Conservation (phyloP, 1,140 invertebrate species). For the Papilio glaucus region DNA sequence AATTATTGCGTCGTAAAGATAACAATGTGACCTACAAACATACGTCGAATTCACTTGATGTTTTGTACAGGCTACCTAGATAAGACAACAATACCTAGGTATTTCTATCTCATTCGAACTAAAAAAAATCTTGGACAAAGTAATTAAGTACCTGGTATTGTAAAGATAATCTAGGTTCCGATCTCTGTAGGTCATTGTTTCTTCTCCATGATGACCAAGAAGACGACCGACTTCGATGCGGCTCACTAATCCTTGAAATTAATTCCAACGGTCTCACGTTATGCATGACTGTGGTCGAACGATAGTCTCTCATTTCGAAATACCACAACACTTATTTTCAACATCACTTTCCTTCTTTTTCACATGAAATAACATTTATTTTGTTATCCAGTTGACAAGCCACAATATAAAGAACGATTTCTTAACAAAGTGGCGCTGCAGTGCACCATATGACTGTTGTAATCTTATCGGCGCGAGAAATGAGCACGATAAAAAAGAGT, state of each 20-base stretch:
- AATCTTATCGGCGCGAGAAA: constrained; percentile 75
- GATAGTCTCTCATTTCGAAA: constrained; percentile 66
- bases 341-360: constrained; percentile 59
- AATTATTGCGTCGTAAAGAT: neutral
- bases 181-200: constrained; percentile 51
- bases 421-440: constrained; percentile 56
- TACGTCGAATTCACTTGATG: neutral
- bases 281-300: constrained; percentile 62
- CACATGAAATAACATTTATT: constrained; percentile 36
- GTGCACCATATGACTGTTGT: constrained; percentile 71
- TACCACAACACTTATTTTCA: constrained; percentile 51
- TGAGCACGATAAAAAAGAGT: constrained; percentile 70
- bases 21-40: neutral
- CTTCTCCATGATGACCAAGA: constrained; percentile 66
- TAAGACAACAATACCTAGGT: neutral
- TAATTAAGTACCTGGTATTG: constrained; percentile 62
- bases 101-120: neutral
- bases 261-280: constrained; percentile 61
- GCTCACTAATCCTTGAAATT: constrained; percentile 42
- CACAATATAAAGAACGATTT: constrained; percentile 45
- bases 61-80: too few species aligned
- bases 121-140: neutral
- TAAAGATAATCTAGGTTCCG: constrained; percentile 69
- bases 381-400: constrained; percentile 19
- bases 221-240: constrained; percentile 64